phyloP scores from a whole-genome alignment of 1,140 invertebrate species.

The Dufourea novaeangliae region DNA sequence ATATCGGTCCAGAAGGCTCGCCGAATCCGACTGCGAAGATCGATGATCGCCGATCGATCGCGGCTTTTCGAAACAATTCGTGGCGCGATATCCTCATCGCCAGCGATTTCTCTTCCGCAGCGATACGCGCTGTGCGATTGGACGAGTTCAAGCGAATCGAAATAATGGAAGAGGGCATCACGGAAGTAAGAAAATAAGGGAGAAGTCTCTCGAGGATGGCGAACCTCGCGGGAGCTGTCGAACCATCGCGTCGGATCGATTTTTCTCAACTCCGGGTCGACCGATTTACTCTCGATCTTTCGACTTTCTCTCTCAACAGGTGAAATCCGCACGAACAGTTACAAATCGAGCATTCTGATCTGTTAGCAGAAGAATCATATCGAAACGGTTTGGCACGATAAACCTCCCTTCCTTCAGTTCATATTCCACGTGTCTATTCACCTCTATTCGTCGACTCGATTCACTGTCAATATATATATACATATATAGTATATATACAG shows the following conservation, averaged over 20 bases:
- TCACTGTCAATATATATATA: no score
- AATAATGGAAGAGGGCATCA: slow-evolving; percentile 3
- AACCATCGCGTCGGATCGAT: background rate
- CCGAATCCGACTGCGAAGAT: background rate
- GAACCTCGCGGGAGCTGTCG: background rate
- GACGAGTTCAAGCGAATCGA: background rate
- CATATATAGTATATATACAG: no score
- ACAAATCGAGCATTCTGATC: no score
- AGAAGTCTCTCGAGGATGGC: background rate
- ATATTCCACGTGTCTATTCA: no score
- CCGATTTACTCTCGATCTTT: background rate
- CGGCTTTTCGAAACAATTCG: background rate
- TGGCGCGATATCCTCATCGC: background rate
- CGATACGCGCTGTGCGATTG: background rate
- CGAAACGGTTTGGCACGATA: no score
- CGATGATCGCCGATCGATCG: no score
- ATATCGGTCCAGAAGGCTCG: no score
- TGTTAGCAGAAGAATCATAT: no score
- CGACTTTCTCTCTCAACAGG: background rate
- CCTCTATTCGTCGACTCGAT: no score
- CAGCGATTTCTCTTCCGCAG: background rate
- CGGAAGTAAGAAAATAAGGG: background rate
- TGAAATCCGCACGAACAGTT: background rate
- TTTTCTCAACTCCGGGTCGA: background rate
- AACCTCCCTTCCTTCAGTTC: no score